These are phyloP conservation scores for Leptodactylus fuscus DNA, from an alignment of 2,113 vertebrate genomes.

Conservation along the genomic window DNA sequence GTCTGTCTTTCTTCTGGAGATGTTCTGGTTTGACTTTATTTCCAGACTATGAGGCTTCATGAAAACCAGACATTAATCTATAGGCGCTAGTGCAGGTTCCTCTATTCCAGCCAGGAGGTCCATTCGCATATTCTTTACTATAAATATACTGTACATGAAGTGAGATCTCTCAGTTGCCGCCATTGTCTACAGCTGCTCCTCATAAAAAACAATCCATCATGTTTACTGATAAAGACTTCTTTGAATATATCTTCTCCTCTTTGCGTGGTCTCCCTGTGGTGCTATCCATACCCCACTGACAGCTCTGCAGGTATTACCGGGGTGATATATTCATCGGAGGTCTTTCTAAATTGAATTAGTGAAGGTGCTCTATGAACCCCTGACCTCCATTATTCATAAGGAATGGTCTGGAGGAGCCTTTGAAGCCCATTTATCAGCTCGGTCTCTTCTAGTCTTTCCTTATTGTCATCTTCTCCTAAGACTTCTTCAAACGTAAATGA, in stretches of 20 bases:
- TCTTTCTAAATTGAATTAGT: constrained; percentile 38
- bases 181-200: constrained; percentile 28
- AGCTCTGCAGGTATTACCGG: not conserved
- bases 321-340: constrained; percentile 18
- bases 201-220: not conserved
- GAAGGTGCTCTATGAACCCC: constrained; percentile 35
- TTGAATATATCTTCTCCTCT: not conserved
- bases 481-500: not conserved
- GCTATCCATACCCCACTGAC: not conserved
- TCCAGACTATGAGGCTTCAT: too few species aligned
- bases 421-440: not conserved
- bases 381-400: constrained; percentile 29
- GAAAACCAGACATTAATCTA: too few species aligned
- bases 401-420: not conserved
- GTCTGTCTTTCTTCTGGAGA: too few species aligned
- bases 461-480: not conserved
- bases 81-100: too few species aligned
- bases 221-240: not conserved
- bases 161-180: not conserved
- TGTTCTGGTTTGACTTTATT: too few species aligned
- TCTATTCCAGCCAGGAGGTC: too few species aligned
- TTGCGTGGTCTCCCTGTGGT: not conserved
- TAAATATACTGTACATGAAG: too few species aligned
- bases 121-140: too few species aligned
- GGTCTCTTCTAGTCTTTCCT: not conserved